Evolutionary conservation across 1,140 invertebrate genomes (phyloP).

Genomic region (Drosophila erecta): DNA sequence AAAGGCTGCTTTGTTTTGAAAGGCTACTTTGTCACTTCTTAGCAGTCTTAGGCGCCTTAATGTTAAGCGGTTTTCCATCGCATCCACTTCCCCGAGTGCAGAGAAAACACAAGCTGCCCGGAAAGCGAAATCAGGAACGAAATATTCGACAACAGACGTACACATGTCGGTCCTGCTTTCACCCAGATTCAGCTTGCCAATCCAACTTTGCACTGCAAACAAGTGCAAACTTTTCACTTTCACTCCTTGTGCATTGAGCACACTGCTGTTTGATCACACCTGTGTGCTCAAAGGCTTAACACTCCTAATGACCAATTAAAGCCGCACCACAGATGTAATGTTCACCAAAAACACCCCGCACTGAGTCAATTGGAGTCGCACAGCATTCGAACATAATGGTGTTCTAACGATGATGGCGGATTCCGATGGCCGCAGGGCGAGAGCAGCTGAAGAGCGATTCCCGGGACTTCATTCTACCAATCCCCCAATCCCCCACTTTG

Average conservation of each 20-base stretch:
- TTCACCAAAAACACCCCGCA: no score
- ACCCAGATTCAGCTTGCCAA: not conserved
- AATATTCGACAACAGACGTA: not conserved
- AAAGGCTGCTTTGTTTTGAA: constrained; percentile 13
- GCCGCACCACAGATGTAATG: no score
- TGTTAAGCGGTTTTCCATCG: constrained; percentile 18
- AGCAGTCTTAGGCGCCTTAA: constrained; percentile 27
- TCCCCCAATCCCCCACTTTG: no score
- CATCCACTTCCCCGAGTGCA: not conserved
- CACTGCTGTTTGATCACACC: no score
- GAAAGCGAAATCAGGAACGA: not conserved
- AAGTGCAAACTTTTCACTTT: not conserved
- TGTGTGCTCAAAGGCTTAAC: no score
- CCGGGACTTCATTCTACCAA: no score
- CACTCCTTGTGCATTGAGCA: not conserved
- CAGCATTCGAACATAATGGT: constrained; percentile 49
- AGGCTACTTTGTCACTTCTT: constrained; percentile 40
- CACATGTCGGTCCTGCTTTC: not conserved
- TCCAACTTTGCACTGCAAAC: not conserved
- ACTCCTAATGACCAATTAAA: no score
- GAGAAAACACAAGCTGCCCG: not conserved
- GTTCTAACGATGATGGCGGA: constrained; percentile 35
- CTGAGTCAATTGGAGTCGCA: constrained; percentile 14
- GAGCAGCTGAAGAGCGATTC: constrained; percentile 25
- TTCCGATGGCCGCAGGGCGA: constrained; percentile 5